Evolutionary conservation across 1,140 invertebrate species (phyloP).

Genomic region (Maconellicoccus hirsutus): DNA sequence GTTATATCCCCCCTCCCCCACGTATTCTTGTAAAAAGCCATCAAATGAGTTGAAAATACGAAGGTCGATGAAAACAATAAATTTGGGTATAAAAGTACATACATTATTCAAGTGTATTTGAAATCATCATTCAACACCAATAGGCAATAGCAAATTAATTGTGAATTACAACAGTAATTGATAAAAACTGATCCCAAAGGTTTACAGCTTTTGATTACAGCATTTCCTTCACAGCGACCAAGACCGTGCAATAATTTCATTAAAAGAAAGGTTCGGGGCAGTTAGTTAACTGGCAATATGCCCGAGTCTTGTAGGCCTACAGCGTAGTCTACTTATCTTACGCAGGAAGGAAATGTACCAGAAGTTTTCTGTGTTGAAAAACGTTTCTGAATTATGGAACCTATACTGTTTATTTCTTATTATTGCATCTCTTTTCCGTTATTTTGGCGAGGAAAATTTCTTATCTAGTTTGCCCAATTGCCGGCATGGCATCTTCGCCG

Average conservation of each 20-base stretch:
- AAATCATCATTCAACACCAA: too few species aligned
- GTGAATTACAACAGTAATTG: neutral
- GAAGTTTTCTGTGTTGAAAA: conserved; percentile 2
- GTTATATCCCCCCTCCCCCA: too few species aligned
- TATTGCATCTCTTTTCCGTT: neutral
- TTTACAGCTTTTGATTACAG: neutral
- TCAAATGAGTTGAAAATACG: too few species aligned
- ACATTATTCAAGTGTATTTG: too few species aligned
- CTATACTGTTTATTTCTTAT: neutral
- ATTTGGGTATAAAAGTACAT: too few species aligned
- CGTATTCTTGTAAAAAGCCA: too few species aligned
- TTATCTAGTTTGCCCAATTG: neutral
- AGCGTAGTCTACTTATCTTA: neutral
- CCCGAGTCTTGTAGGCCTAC: neutral
- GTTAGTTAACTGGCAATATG: conserved; percentile 4
- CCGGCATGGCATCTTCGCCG: neutral
- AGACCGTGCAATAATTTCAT: neutral
- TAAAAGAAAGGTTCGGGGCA: conserved; percentile 1
- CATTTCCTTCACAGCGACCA: neutral
- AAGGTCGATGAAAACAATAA: too few species aligned
- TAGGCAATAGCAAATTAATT: neutral
- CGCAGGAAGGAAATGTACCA: conserved; percentile 7
- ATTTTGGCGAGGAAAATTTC: neutral
- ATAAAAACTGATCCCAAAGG: neutral
- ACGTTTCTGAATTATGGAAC: neutral